Evolutionary conservation across 2,113 vertebrate genomes (phyloP).

Genomic region (Aleadryas rufinucha): DNA sequence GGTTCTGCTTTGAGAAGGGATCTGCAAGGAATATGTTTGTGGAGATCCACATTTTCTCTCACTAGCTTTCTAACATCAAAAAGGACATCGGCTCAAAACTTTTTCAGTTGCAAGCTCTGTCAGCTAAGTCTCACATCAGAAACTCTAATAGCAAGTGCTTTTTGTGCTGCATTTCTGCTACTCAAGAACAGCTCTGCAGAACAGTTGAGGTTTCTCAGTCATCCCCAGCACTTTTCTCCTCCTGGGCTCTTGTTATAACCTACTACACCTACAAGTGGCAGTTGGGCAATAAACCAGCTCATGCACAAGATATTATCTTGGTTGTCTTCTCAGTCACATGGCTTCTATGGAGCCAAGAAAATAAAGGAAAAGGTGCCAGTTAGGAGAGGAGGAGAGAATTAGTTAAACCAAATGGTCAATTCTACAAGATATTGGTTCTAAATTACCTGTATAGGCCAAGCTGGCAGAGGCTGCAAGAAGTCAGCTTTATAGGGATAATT

Average conservation of each 20-base stretch:
- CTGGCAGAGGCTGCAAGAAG: constrained; percentile 91
- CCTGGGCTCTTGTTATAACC: background rate
- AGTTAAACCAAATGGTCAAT: background rate
- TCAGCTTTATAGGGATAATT: constrained; percentile 90
- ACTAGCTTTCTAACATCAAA: background rate
- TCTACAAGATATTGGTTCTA: background rate
- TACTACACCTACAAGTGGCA: background rate
- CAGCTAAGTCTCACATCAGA: background rate
- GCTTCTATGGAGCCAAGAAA: background rate
- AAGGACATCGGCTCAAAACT: background rate
- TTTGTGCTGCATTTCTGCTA: background rate
- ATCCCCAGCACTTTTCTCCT: background rate
- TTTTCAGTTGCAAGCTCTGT: background rate
- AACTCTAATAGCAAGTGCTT: background rate
- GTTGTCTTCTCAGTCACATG: background rate
- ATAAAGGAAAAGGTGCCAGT: background rate
- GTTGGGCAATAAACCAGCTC: background rate
- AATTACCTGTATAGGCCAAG: constrained; percentile 91
- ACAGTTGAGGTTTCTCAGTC: background rate
- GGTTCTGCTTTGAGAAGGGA: background rate
- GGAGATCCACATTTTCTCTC: background rate
- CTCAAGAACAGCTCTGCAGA: background rate
- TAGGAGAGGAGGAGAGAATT: background rate
- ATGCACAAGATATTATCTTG: background rate
- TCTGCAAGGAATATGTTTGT: background rate